A percentile compares a stretch with the other conserved stretches of the same genome.
phyloP scores from a whole-genome alignment of 37 sponge, comb jelly and placozoan species.

The Beroe ovata region DNA sequence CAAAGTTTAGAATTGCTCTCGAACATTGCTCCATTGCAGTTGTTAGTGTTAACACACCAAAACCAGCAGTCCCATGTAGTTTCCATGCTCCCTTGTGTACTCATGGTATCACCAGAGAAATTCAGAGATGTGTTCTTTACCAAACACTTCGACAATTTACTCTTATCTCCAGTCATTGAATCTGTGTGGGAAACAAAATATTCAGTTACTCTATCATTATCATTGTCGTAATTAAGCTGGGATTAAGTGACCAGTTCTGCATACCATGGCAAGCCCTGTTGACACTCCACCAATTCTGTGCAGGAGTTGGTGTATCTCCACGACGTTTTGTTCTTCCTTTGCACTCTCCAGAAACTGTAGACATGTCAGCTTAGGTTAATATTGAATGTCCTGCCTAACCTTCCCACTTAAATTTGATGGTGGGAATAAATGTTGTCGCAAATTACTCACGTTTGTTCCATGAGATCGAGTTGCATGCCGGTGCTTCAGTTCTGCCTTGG shows the following conservation, averaged over 20 bases:
- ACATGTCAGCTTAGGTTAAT: not conserved
- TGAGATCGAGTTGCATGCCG: not conserved
- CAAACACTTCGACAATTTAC: not conserved
- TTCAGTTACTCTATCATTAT: too few species aligned
- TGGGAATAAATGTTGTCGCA: not conserved
- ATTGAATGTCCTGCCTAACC: too few species aligned
- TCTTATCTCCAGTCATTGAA: not conserved
- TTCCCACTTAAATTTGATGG: too few species aligned
- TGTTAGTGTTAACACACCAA: conserved; percentile 12
- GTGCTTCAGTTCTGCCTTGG: not conserved
- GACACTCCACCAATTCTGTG: not conserved
- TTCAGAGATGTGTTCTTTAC: not conserved
- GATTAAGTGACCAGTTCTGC: too few species aligned
- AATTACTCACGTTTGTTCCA: conserved; percentile 36
- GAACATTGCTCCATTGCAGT: not conserved
- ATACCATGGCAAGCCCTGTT: conserved; percentile 28
- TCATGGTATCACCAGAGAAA: not conserved
- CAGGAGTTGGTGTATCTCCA: not conserved
- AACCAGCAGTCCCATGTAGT: conserved; percentile 15
- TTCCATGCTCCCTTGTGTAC: not conserved
- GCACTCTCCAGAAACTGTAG: not conserved
- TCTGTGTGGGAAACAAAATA: too few species aligned
- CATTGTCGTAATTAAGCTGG: too few species aligned
- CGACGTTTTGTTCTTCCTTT: not conserved
- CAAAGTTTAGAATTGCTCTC: not conserved